Conservation (phyloP, 2,113 vertebrate species). For the Myrmecophaga tridactyla region DNA sequence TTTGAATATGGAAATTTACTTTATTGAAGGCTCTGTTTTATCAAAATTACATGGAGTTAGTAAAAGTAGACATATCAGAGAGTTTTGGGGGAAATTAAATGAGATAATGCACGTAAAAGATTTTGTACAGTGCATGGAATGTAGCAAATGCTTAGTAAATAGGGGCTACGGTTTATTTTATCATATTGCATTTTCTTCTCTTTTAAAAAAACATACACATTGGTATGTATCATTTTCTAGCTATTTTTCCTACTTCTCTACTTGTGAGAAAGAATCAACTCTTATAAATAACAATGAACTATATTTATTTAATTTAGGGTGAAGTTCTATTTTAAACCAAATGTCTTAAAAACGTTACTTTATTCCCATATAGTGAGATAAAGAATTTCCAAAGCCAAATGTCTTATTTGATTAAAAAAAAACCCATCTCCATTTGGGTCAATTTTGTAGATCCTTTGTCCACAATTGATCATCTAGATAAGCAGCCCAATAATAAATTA, state of each 20-base stretch:
- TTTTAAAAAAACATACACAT: neutral
- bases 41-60: neutral
- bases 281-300: neutral
- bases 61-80: neutral
- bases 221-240: neutral
- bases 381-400: neutral
- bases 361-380: neutral
- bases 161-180: neutral
- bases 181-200: neutral
- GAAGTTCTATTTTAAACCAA: neutral
- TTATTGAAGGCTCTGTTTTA: neutral
- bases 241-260: neutral
- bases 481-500: neutral
- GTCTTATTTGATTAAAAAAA: neutral
- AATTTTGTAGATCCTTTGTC: neutral
- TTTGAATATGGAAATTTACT: neutral
- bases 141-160: neutral
- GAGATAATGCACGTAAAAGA: neutral
- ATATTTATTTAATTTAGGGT: neutral
- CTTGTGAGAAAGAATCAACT: neutral
- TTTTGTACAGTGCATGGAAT: too few relatives aligned
- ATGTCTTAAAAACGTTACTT: neutral
- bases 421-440: fast-evolving
- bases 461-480: neutral
- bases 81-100: neutral